These are phyloP conservation scores for Scaeva pyrastri DNA, from an alignment of 2,888 invertebrate species.

Conservation along the genomic window DNA sequence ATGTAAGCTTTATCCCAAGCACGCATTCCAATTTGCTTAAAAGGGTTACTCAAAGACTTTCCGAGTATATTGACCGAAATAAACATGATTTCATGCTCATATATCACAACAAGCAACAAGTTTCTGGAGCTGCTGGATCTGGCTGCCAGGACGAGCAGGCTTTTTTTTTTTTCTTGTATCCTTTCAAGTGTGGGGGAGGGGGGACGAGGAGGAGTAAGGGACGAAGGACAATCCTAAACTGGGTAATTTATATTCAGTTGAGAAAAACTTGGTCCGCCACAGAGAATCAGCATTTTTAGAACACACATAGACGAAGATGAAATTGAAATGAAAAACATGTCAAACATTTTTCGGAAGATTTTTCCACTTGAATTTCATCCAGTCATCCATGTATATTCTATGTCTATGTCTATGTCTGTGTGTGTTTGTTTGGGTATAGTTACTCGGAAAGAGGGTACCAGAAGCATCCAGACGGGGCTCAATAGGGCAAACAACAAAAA, in stretches of 20 bases:
- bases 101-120: slow-evolving; percentile 66
- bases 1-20: not conserved
- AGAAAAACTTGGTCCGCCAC: slow-evolving; percentile 24
- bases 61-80: slow-evolving; percentile 70
- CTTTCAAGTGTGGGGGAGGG: too few species aligned
- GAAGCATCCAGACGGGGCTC: not conserved
- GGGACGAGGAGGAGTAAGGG: not conserved
- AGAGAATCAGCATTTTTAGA: slow-evolving; percentile 53
- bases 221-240: not conserved
- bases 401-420: too few species aligned
- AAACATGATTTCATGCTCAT: slow-evolving; percentile 72
- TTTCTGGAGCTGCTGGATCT: slow-evolving; percentile 36
- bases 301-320: slow-evolving; percentile 29
- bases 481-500: not conserved
- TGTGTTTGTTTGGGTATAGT: too few species aligned
- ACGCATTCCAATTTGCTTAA: slow-evolving; percentile 68
- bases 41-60: slow-evolving; percentile 61
- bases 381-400: not conserved
- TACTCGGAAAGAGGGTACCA: not conserved
- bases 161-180: not conserved
- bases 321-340: slow-evolving; percentile 73
- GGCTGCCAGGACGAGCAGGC: too few species aligned
- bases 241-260: slow-evolving; percentile 59
- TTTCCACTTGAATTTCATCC: slow-evolving; percentile 34
- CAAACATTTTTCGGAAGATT: slow-evolving; percentile 53